Evolutionary conservation across 1,140 invertebrate genomes (phyloP), one percentile per base, ranked within the genome.

Genomic region (Cataglyphis hispanica): DNA sequence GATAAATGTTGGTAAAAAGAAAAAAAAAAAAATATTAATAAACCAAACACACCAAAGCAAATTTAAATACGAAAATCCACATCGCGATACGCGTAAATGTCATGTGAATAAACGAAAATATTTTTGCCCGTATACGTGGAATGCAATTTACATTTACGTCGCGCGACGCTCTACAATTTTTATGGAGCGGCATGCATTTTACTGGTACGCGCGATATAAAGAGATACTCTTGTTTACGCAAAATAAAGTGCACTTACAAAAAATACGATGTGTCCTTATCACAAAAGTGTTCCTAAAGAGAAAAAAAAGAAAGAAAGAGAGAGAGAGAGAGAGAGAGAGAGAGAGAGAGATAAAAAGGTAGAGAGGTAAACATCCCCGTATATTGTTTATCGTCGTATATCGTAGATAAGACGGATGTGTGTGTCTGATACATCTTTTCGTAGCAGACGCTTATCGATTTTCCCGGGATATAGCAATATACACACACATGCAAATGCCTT

Each of bases 161-260:
- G 78, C 66, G 37, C 78, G 34, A 60, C 50, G 66, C 25, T 31
- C 53, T 53, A 43, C 37, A 67, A 72, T 56, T 81, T 81, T 72
- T 56, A 81, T 58, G 78, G 53, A 69, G 63, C 31, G 76, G 31
- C 46, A 53, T 70, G 78, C 66, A 60, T 81, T 81, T 81, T 43
- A n/a, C 34, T 25, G n/a, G 50, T 37, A 74, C 19, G 25, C 34
- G 67, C 78, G 78, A 83, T 83, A 50, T 50, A 72, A 83, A 74
- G 67, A 43, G 53, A 83, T 74, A 74, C 53, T 72, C 53, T 74
- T 83, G 67, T 83, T 83, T 83, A 83, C 78, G 78, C 37, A 74
- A 81, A 83, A 83, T 74, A 72, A 83, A 83, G 27, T 83, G 78
- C 78, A 72, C 78, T 74, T 60, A 74, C 53, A 74, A 56, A 60